phyloP scores from a whole-genome alignment of 1,140 invertebrate genomes.

The Heliothis subflexa region DNA sequence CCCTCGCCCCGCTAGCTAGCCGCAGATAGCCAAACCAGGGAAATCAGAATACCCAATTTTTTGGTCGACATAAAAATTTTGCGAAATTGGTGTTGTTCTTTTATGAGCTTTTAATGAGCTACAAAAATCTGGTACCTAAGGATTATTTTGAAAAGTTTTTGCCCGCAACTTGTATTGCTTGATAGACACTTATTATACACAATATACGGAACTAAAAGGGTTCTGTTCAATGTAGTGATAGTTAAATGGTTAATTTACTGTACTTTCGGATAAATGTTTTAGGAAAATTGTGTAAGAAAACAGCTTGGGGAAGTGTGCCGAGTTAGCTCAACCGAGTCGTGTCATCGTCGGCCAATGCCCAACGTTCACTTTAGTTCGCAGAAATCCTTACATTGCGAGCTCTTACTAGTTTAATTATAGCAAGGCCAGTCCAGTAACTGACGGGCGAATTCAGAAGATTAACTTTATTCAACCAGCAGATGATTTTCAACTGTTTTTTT shows the following conservation, averaged over 20 bases:
- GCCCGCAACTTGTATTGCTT: neutral
- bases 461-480: slow-evolving; percentile 11
- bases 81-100: slow-evolving; percentile 6
- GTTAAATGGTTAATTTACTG: neutral
- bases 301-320: neutral
- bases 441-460: slow-evolving; percentile 14
- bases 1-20: slow-evolving; percentile 63
- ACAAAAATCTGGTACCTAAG: neutral
- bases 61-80: slow-evolving; percentile 28
- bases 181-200: neutral
- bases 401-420: slow-evolving; percentile 34
- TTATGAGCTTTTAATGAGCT: neutral
- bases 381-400: slow-evolving; percentile 32
- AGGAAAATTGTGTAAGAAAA: neutral
- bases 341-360: slow-evolving; percentile 14
- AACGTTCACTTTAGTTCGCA: slow-evolving; percentile 22
- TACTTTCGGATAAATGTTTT: slow-evolving; percentile 4
- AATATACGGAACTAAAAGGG: neutral
- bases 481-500: neutral
- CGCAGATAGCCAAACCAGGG: slow-evolving; percentile 64
- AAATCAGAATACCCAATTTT: slow-evolving; percentile 67
- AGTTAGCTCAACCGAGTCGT: neutral
- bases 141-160: neutral
- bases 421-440: slow-evolving; percentile 29
- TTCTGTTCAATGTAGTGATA: neutral